Conservation (phyloP, 1,140 invertebrate genomes). For the Pemphigus obesinymphae region DNA sequence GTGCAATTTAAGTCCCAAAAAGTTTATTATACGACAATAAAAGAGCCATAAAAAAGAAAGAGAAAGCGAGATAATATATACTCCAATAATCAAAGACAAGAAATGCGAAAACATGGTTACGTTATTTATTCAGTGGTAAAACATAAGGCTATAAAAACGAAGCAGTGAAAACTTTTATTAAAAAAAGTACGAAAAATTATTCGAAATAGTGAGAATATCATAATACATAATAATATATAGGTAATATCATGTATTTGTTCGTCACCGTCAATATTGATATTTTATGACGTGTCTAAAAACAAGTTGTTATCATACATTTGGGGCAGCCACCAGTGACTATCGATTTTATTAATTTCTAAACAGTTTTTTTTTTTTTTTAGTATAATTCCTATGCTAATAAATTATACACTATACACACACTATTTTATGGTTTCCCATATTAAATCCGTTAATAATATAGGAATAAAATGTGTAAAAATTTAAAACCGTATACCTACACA, state of each 20-base stretch:
- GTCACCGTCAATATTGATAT: background rate
- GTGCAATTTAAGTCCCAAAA: background rate
- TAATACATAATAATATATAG: too few relatives aligned
- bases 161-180: constrained; percentile 15
- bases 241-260: background rate
- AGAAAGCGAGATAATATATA: background rate
- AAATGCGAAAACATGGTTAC: background rate
- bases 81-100: constrained; percentile 13
- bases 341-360: background rate
- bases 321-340: background rate
- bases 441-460: background rate
- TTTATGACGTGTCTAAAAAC: background rate
- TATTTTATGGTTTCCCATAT: background rate
- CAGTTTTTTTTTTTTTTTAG: background rate
- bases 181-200: background rate
- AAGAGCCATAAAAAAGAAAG: background rate
- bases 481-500: too few relatives aligned
- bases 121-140: background rate
- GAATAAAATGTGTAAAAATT: too few relatives aligned
- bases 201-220: background rate
- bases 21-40: background rate
- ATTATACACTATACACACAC: background rate
- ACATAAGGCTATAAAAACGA: background rate
- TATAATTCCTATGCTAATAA: background rate
- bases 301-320: background rate